Base-by-base conservation (phyloP, 2,113 vertebrate species). In the Protobothrops flavoviridis region DNA sequence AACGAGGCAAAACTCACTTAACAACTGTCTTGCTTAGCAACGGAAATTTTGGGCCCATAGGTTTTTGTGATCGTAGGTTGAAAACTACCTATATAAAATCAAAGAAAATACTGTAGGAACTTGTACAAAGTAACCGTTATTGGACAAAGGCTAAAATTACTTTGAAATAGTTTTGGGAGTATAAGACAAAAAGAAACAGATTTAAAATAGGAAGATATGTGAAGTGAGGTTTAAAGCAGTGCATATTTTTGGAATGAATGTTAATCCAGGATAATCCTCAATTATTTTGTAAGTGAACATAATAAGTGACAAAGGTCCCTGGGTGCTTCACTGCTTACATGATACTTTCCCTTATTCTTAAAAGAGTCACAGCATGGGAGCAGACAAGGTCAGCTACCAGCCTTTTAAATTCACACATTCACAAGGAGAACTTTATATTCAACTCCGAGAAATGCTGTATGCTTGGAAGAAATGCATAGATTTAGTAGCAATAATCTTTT, bases 261-360 rank as follows among this genome's bases (percentile, higher is more conserved):
- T 1, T 50, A 48, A 17, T 29, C 85, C 21, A 55, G 92, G 39
- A 91, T 95, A 93, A 94, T 13, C 52, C 3, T 56, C 74, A 94
- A 85, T 95, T 92, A 92, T 91, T 95, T 26, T 90, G 94, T 91
- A 94, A 93, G 57, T 89, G 0, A 74, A 5, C 2, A 26, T 92
- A 81, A 23, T 50, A 6, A 56, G 90, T 93, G 39, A 91, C 88
- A 94, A n/a, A 94, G 53, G 48, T 23, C 43, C 94, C 87, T 50
- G 88, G 26, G 15, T 45, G 74, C 4, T 21, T 81, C 26, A 48
- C 48, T 3, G 88, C 91, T 57, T n/a, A 48, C 33, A 39, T 21
- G 29, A 17, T 90, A 69, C 3, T 12, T 33, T 90, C 59, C 0
- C 23, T 81, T 93, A 90, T 26, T 55, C 92, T 90, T 39, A 85